phyloP scores from a whole-genome alignment of 2,888 invertebrate species.

The Lycophotia porphyrea region DNA sequence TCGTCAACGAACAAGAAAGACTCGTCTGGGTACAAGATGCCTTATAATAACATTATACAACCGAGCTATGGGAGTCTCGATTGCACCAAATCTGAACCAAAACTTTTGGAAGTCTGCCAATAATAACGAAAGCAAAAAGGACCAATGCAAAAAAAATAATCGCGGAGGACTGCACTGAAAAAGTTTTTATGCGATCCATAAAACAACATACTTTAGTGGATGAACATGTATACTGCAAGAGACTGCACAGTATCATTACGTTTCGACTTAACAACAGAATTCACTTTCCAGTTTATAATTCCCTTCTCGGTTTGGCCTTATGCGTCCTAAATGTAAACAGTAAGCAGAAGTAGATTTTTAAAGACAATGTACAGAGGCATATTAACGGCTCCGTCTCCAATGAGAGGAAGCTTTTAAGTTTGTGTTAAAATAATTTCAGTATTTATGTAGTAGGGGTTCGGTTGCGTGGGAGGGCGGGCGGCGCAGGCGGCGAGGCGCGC shows the following conservation, averaged over 20 bases:
- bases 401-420: constrained; percentile 55
- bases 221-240: constrained; percentile 19
- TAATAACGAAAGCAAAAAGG: not conserved
- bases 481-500: constrained; percentile 53
- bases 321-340: constrained; percentile 34
- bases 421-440: constrained; percentile 66
- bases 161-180: not conserved
- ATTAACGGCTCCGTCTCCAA: constrained; percentile 39
- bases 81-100: constrained; percentile 19
- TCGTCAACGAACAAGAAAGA: constrained; percentile 75
- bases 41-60: constrained; percentile 62
- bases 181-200: not conserved
- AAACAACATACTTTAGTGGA: constrained; percentile 18
- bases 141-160: not conserved
- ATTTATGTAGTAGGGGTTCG: constrained; percentile 54
- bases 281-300: constrained; percentile 45
- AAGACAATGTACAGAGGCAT: constrained; percentile 31
- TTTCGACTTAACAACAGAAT: constrained; percentile 26
- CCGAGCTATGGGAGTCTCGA: not conserved
- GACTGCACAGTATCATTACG: constrained; percentile 23
- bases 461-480: constrained; percentile 66
- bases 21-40: constrained; percentile 71
- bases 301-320: constrained; percentile 14
- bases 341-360: constrained; percentile 25
- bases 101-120: constrained; percentile 15